Conservation (phyloP, 2,888 invertebrate species). For the Lysandra bellargus region DNA sequence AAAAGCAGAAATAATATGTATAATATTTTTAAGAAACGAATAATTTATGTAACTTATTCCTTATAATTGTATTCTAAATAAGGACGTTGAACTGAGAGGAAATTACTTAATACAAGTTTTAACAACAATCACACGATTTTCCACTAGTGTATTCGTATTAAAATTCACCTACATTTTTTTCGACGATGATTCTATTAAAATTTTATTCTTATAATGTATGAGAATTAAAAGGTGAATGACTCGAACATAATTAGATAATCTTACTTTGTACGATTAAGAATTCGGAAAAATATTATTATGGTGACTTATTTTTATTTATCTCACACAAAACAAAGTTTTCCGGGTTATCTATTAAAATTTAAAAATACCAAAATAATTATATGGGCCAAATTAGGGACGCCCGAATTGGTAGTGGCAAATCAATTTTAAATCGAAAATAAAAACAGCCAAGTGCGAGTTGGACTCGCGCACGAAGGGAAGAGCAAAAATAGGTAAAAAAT, state of each 20-base stretch:
- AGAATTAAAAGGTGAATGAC: slow-evolving; percentile 39
- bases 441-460: too few species aligned
- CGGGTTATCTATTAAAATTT: not conserved
- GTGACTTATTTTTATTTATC: not conserved
- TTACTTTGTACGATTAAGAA: slow-evolving; percentile 45
- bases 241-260: slow-evolving; percentile 55
- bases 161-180: not conserved
- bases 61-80: not conserved
- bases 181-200: not conserved
- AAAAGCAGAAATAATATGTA: not conserved
- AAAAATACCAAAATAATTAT: not conserved
- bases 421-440: not conserved
- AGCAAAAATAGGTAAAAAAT: too few species aligned
- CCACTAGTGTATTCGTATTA: not conserved
- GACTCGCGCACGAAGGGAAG: too few species aligned
- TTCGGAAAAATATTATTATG: not conserved
- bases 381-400: not conserved
- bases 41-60: not conserved
- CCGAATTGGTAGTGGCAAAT: not conserved
- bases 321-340: not conserved
- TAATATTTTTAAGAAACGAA: not conserved
- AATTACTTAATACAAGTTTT: not conserved
- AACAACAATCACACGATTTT: not conserved
- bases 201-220: not conserved
- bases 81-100: slow-evolving; percentile 13